phyloP scores from a whole-genome alignment of 1,140 invertebrate genomes.

The Apis cerana region DNA sequence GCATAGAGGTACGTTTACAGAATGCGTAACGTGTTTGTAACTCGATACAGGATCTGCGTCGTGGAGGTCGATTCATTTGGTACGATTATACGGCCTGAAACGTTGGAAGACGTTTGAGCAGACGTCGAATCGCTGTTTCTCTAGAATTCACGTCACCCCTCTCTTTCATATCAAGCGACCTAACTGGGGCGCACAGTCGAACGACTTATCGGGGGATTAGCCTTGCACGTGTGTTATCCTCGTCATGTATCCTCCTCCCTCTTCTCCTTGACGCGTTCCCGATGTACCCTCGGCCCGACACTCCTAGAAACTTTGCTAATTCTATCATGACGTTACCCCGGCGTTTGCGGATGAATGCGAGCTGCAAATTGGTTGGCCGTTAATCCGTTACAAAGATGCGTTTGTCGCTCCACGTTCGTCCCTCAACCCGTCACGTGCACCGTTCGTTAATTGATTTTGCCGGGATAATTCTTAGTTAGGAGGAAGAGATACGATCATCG shows the following conservation, averaged over 20 bases:
- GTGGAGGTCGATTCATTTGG: constrained; percentile 12
- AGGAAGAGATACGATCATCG: background rate
- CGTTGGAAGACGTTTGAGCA: constrained; percentile 24
- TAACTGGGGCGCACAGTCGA: constrained; percentile 16
- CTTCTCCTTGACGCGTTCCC: background rate
- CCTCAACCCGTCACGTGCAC: too few relatives aligned
- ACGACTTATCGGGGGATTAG: constrained; percentile 50
- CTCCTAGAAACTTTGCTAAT: constrained; percentile 41
- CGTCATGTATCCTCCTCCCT: constrained; percentile 9
- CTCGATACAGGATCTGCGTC: constrained; percentile 34
- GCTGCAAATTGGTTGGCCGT: constrained; percentile 38
- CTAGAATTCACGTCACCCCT: constrained; percentile 14
- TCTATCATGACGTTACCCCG: constrained; percentile 21
- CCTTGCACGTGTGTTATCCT: constrained; percentile 5
- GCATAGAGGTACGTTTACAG: too few relatives aligned
- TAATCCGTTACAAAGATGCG: constrained; percentile 28
- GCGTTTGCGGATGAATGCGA: constrained; percentile 29
- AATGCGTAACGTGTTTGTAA: background rate
- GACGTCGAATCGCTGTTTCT: constrained; percentile 25
- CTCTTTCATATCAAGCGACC: constrained; percentile 41
- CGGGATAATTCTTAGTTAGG: background rate
- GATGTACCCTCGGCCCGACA: constrained; percentile 10
- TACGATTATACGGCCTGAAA: constrained; percentile 11
- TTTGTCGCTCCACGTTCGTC: background rate
- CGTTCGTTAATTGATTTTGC: background rate